These are phyloP conservation scores for Pseudolaguvia tuberculata DNA, from an alignment of 2,113 vertebrate species.

Conservation along the genomic window DNA sequence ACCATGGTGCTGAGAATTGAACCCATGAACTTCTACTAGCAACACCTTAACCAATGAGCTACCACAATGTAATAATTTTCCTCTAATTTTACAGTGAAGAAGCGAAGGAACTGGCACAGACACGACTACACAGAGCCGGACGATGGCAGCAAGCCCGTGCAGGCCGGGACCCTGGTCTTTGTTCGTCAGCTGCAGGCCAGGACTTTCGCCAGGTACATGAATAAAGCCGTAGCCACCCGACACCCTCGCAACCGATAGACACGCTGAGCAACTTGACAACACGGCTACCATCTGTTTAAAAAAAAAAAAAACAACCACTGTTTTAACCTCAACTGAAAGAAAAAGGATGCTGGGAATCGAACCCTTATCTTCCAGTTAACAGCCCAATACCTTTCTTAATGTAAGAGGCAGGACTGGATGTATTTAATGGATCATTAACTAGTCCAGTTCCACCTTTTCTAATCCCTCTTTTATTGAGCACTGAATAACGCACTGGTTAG, in stretches of 20 bases:
- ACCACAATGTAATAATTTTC: background rate
- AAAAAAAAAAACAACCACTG: background rate
- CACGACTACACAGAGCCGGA: constrained; percentile 93
- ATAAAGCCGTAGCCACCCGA: background rate
- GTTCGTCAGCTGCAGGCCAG: constrained; percentile 81
- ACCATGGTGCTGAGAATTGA: too few relatives aligned
- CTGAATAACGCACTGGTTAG: too few relatives aligned
- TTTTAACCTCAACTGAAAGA: background rate
- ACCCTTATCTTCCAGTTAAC: too few relatives aligned
- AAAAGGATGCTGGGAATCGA: too few relatives aligned
- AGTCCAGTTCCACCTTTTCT: too few relatives aligned
- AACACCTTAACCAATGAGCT: too few relatives aligned
- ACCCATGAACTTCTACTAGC: too few relatives aligned
- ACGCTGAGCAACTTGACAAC: background rate
- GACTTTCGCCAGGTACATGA: constrained; percentile 81
- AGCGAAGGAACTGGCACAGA: constrained; percentile 91
- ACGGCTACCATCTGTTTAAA: background rate
- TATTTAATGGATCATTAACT: too few relatives aligned
- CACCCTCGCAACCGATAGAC: background rate
- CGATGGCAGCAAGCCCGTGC: constrained; percentile 84
- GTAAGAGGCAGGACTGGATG: too few relatives aligned
- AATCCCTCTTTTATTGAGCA: too few relatives aligned
- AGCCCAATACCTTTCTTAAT: too few relatives aligned
- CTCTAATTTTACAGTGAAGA: constrained; percentile 79
- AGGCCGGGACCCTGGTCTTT: constrained; percentile 89